Conservation (phyloP, 2,113 vertebrate genomes). For the Epinephelus cyanopodus region DNA sequence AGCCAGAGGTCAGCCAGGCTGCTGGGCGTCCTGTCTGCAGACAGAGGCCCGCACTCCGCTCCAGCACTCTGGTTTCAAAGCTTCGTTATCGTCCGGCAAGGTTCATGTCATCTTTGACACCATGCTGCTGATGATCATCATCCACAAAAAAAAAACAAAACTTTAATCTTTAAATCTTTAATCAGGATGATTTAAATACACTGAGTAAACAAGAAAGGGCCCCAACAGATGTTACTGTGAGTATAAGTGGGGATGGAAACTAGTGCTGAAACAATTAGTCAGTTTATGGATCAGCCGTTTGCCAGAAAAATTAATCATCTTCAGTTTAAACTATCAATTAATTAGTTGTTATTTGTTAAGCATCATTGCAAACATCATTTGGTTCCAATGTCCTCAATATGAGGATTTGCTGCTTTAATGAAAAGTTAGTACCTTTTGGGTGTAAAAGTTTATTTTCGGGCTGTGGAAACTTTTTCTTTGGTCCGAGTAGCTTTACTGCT, state of each 20-base stretch:
- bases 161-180: background rate
- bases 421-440: background rate
- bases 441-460: background rate
- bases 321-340: background rate
- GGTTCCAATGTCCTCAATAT: background rate
- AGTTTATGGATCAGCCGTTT: background rate
- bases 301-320: background rate
- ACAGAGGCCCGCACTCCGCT: background rate
- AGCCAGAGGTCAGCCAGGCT: conserved; percentile 2
- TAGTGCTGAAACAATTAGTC: background rate
- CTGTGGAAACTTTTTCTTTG: no score
- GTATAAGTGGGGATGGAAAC: background rate
- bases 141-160: background rate
- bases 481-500: background rate
- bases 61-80: background rate
- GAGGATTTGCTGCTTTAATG: background rate
- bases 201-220: background rate
- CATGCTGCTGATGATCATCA: background rate
- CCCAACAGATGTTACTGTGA: background rate
- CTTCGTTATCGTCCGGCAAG: background rate
- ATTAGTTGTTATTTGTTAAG: background rate
- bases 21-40: background rate
- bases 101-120: background rate
- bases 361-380: background rate
- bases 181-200: background rate